phyloP scores from a whole-genome alignment of 2,113 vertebrate species.

The Percopsis transmontana region DNA sequence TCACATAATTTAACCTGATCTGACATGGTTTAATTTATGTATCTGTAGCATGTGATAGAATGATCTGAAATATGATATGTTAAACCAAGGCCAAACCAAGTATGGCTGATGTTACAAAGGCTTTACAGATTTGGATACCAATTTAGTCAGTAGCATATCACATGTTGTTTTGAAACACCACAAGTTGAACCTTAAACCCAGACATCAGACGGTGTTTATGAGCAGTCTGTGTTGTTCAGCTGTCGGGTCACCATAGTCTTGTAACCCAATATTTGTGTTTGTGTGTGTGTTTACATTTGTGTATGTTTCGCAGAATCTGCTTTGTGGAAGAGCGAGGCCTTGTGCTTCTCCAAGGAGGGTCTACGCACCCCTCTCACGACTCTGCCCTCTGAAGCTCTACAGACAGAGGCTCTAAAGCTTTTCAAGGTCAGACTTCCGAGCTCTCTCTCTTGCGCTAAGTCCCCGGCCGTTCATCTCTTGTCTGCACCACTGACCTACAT shows the following conservation, averaged over 20 bases:
- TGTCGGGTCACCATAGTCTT: slow-evolving; percentile 52
- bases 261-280: slow-evolving; percentile 52
- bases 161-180: slow-evolving; percentile 49
- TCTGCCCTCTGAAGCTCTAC: slow-evolving; percentile 86
- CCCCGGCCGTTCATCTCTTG: neutral
- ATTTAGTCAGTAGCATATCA: slow-evolving; percentile 20
- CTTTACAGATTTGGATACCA: slow-evolving; percentile 10
- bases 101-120: neutral
- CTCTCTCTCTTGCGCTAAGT: slow-evolving; percentile 5
- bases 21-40: no score
- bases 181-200: slow-evolving; percentile 38
- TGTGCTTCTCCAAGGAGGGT: slow-evolving; percentile 87
- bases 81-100: neutral
- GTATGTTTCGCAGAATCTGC: slow-evolving; percentile 75
- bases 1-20: no score
- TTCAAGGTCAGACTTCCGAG: slow-evolving; percentile 80
- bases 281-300: neutral
- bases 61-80: neutral
- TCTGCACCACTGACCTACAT: neutral
- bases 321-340: slow-evolving; percentile 83
- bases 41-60: neutral
- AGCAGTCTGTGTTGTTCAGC: slow-evolving; percentile 46
- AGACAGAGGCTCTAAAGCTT: slow-evolving; percentile 90
- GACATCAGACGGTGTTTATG: slow-evolving; percentile 63
- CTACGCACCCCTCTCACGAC: slow-evolving; percentile 84